Base-by-base conservation (phyloP, 35 echinoderm and acorn worm genomes). In the Diadema setosum region DNA sequence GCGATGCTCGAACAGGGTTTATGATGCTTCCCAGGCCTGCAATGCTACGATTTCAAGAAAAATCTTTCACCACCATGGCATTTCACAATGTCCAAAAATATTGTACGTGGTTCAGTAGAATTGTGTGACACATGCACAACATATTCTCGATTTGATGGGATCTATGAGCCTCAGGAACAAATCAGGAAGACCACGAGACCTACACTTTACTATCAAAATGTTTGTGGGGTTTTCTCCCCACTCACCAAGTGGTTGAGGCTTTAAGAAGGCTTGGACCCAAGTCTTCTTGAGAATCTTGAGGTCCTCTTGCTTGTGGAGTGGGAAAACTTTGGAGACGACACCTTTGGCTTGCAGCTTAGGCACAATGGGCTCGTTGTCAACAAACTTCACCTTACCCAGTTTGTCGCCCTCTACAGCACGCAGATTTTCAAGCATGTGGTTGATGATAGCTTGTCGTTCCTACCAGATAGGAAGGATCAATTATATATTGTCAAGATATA, bases 291-390 rank as follows among this genome's bases (percentile, higher is more conserved):
- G 96, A 20, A 49, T 89, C 56, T 59, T 75, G 12, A 98, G 80
- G 30, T 90, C 65, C 27, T 98, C 96, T 35, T 55, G 91, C 33
- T 94, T 87, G 45, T 98, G 96, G 16, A 98, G 89, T 42, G 96
- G 96, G 17, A 98, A 86, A 21, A 98, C 88, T 41, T 87, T 64
- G 4, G 76, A 73, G 42, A 98, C 70, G 35, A 98, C 58, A 0
- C 89, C 82, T 27, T 92, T 94, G 11, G 96, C 91, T 15, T 85
- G 49, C 39, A 98, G 83, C 57, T 81, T 94, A 3, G 96, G 86
- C 90, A 98, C 96, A 94, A 99, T 92, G 4, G 93, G 83, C 83
- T 99, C 93, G 5, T 86, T 93, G 86, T 95, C 96, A 12, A 89
- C 45, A 37, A 99, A 84, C 59, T 86, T 99, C 17, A 99, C 49